These are phyloP conservation scores for Cosmorhoe ocellata DNA, from an alignment of 2,888 invertebrate genomes.

Conservation along the genomic window DNA sequence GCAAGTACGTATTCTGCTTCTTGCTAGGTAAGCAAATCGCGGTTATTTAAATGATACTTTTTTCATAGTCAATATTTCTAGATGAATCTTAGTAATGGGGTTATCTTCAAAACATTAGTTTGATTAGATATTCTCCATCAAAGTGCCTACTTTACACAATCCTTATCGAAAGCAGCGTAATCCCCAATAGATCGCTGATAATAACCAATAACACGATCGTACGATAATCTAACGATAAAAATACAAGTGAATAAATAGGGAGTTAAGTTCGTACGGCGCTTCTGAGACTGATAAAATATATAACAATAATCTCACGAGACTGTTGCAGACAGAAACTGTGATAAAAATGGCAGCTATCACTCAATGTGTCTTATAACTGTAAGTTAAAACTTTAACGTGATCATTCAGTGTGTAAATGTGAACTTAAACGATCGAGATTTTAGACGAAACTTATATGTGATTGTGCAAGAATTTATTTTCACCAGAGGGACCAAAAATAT, in stretches of 20 bases:
- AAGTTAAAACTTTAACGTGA: background rate
- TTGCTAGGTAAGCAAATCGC: no score
- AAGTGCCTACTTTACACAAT: background rate
- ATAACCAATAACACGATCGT: conserved; percentile 13
- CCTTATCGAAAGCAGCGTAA: conserved; percentile 13
- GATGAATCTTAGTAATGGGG: no score
- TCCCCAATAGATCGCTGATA: conserved; percentile 18
- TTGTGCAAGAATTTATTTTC: background rate
- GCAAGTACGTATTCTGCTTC: no score
- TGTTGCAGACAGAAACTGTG: conserved; percentile 14
- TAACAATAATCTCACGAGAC: background rate
- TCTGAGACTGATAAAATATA: conserved; percentile 15
- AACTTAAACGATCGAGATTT: background rate
- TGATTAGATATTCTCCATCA: background rate
- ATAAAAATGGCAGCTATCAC: conserved; percentile 5
- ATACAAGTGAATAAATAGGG: background rate
- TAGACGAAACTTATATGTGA: no score
- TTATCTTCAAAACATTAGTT: no score
- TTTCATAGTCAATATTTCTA: no score
- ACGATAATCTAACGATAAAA: conserved; percentile 13
- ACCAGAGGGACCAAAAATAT: no score
- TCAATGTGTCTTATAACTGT: conserved; percentile 1
- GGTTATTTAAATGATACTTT: no score
- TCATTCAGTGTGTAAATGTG: background rate
- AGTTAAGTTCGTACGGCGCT: conserved; percentile 2